phyloP scores from a whole-genome alignment of 2,113 vertebrate species.

The Phaethon lepturus region DNA sequence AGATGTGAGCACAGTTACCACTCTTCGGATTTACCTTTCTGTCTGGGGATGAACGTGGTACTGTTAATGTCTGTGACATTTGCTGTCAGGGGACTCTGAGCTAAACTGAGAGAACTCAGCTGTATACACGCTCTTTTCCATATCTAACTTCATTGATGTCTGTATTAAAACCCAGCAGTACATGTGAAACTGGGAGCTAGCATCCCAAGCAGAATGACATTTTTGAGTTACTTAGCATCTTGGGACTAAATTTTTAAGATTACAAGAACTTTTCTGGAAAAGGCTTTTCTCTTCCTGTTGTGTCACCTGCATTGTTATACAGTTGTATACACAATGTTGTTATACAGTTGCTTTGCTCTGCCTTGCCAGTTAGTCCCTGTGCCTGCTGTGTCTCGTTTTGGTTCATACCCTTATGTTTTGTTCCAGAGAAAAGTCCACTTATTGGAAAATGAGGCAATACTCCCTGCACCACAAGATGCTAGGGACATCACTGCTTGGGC shows the following conservation, averaged over 20 bases:
- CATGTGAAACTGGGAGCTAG: accelerated
- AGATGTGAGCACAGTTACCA: accelerated
- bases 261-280: background rate
- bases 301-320: background rate
- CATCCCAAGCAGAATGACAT: background rate
- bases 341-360: background rate
- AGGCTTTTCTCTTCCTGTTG: background rate
- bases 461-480: background rate
- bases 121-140: background rate
- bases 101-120: background rate
- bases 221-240: background rate
- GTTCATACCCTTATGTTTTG: background rate
- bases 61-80: accelerated
- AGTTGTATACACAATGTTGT: background rate
- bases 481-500: background rate
- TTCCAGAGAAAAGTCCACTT: background rate
- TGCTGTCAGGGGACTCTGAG: background rate
- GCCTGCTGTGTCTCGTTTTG: background rate
- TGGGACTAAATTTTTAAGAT: background rate
- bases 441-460: background rate
- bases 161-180: background rate
- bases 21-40: background rate
- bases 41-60: background rate
- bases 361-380: background rate
- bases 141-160: background rate